Percentiles rank a stretch among this genome's conserved stretches.
Evolutionary conservation across 2,888 invertebrate species (phyloP).

Genomic region (Synanthedon tipuliformis): DNA sequence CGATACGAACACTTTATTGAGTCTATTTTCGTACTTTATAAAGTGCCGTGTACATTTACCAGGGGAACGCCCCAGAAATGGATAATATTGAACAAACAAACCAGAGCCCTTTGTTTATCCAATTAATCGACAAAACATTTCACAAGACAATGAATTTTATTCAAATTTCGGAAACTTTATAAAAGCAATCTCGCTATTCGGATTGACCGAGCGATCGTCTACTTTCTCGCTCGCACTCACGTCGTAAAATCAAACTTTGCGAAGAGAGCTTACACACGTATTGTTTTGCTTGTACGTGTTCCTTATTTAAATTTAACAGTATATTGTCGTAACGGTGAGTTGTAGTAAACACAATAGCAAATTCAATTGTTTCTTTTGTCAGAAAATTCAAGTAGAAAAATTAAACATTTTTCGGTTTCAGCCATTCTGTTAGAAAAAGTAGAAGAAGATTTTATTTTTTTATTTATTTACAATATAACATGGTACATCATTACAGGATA

Average conservation of each 20-base stretch:
- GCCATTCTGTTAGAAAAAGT: too few species aligned
- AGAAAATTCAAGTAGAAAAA: too few species aligned
- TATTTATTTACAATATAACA: too few species aligned
- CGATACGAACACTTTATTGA: neutral
- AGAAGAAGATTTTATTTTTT: too few species aligned
- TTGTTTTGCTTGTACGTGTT: too few species aligned
- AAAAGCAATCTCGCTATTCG: slow-evolving; percentile 25
- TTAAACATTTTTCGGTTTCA: too few species aligned
- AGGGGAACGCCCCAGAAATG: neutral
- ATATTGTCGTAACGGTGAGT: too few species aligned
- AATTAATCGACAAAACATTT: slow-evolving; percentile 31
- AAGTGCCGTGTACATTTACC: neutral
- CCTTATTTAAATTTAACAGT: too few species aligned
- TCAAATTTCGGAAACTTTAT: slow-evolving; percentile 26
- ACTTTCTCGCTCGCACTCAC: slow-evolving; percentile 20
- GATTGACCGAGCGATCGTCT: slow-evolving; percentile 13
- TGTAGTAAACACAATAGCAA: too few species aligned
- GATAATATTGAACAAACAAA: slow-evolving; percentile 1
- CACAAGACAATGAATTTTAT: slow-evolving; percentile 33
- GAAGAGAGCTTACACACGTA: too few species aligned
- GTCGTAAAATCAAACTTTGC: neutral
- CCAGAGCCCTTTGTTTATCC: slow-evolving; percentile 23
- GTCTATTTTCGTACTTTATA: neutral
- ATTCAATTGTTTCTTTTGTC: too few species aligned
- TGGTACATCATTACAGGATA: too few species aligned